Evolutionary conservation across 1,140 invertebrate genomes (phyloP).

Genomic region (Colletes gigas): DNA sequence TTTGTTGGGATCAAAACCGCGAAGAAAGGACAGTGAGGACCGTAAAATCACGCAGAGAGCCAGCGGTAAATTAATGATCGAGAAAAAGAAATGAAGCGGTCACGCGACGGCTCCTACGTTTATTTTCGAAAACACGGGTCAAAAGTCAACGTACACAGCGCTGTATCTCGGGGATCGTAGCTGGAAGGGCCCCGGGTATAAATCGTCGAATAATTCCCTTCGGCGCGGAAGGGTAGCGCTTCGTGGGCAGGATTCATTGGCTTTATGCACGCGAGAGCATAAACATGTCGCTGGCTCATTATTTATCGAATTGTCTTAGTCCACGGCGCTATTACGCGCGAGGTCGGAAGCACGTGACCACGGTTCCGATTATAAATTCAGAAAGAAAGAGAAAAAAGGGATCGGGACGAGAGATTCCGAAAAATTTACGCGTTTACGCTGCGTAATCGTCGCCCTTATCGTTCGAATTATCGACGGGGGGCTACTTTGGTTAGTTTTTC

Average conservation of each 20-base stretch:
- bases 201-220: slow-evolving; percentile 62
- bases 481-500: no score
- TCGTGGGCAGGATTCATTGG: slow-evolving; percentile 61
- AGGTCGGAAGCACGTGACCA: slow-evolving; percentile 31
- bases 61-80: neutral
- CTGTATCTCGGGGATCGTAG: slow-evolving; percentile 14
- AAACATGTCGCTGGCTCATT: slow-evolving; percentile 70
- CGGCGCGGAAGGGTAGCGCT: slow-evolving; percentile 55
- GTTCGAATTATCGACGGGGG: neutral
- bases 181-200: slow-evolving; percentile 36
- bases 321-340: slow-evolving; percentile 25
- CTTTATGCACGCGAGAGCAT: slow-evolving; percentile 67
- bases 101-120: slow-evolving; percentile 13
- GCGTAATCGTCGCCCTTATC: no score
- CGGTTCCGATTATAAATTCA: slow-evolving; percentile 30
- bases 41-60: no score
- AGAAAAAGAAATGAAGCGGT: neutral
- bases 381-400: neutral
- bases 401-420: slow-evolving; percentile 6
- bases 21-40: no score
- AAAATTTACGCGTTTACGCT: neutral
- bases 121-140: slow-evolving; percentile 35
- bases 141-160: neutral
- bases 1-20: no score
- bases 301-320: slow-evolving; percentile 75